Percentiles rank a stretch among this genome's conserved stretches.
Conservation (phyloP, 2,797 vertebrate genomes). For the Siniperca obscura region DNA sequence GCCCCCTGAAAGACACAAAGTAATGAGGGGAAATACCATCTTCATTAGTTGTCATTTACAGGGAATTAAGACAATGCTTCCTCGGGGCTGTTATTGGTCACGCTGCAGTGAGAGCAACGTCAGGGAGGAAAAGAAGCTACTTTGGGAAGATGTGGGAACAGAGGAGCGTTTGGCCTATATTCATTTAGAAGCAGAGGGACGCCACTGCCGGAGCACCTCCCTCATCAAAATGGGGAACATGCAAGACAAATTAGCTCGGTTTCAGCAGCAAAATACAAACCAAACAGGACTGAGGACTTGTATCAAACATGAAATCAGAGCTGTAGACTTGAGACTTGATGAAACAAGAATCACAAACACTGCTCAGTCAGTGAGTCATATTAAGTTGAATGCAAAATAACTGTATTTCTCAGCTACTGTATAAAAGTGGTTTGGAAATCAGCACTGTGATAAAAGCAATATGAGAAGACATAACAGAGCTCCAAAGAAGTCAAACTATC, state of each 20-base stretch:
- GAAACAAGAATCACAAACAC: neutral
- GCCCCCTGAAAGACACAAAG: slow-evolving; percentile 55
- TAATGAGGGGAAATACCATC: slow-evolving; percentile 68
- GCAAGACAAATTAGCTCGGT: neutral
- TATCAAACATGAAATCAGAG: neutral
- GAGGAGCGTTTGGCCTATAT: slow-evolving; percentile 60
- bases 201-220: neutral
- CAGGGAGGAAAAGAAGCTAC: slow-evolving; percentile 31
- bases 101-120: slow-evolving; percentile 37
- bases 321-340: neutral
- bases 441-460: neutral
- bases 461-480: neutral
- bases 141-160: slow-evolving; percentile 43
- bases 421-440: neutral
- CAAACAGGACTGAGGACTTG: neutral
- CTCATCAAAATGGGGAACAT: neutral
- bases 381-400: neutral
- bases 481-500: neutral
- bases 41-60: slow-evolving; percentile 83
- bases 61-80: slow-evolving; percentile 71
- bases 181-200: slow-evolving; percentile 21
- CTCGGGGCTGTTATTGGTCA: slow-evolving; percentile 77
- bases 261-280: neutral
- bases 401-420: neutral
- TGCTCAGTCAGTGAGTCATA: neutral